These are phyloP conservation scores for Drosophila athabasca DNA, from an alignment of 1,140 invertebrate species.

Conservation along the genomic window DNA sequence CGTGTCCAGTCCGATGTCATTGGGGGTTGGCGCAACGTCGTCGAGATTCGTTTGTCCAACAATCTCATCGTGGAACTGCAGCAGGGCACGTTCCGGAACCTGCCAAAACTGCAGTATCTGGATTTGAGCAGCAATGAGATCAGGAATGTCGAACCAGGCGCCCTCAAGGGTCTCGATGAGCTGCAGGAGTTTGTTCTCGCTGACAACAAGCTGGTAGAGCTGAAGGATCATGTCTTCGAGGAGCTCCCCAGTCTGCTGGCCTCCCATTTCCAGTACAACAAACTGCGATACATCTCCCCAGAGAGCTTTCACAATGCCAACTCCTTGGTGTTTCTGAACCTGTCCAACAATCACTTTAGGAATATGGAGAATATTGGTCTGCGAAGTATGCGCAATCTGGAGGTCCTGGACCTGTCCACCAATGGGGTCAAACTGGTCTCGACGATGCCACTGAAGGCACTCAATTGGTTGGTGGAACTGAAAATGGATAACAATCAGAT, in stretches of 20 bases:
- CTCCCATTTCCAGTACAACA: slow-evolving; percentile 92
- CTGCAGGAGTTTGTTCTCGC: slow-evolving; percentile 91
- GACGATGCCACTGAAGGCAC: slow-evolving; percentile 86
- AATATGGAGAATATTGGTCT: slow-evolving; percentile 89
- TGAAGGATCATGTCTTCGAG: slow-evolving; percentile 90
- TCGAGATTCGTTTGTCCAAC: slow-evolving; percentile 88
- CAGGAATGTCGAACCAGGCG: slow-evolving; percentile 89
- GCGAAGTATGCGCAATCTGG: slow-evolving; percentile 89
- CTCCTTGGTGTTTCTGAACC: slow-evolving; percentile 91
- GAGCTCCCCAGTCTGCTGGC: slow-evolving; percentile 90
- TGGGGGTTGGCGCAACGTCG: slow-evolving; percentile 87
- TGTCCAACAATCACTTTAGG: slow-evolving; percentile 90
- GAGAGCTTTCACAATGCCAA: slow-evolving; percentile 91
- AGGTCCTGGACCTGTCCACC: slow-evolving; percentile 91
- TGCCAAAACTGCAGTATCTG: slow-evolving; percentile 88
- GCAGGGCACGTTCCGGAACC: slow-evolving; percentile 89
- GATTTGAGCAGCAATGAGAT: slow-evolving; percentile 93
- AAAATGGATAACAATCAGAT: slow-evolving; percentile 91
- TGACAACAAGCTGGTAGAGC: slow-evolving; percentile 89
- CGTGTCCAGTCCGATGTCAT: slow-evolving; percentile 88
- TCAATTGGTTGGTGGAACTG: slow-evolving; percentile 93
- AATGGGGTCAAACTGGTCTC: slow-evolving; percentile 90
- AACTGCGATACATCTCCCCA: slow-evolving; percentile 88
- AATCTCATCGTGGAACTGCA: slow-evolving; percentile 90
- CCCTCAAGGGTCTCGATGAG: slow-evolving; percentile 90